phyloP scores from a whole-genome alignment of 1,140 invertebrate genomes.

The Drosophila novamexicana region DNA sequence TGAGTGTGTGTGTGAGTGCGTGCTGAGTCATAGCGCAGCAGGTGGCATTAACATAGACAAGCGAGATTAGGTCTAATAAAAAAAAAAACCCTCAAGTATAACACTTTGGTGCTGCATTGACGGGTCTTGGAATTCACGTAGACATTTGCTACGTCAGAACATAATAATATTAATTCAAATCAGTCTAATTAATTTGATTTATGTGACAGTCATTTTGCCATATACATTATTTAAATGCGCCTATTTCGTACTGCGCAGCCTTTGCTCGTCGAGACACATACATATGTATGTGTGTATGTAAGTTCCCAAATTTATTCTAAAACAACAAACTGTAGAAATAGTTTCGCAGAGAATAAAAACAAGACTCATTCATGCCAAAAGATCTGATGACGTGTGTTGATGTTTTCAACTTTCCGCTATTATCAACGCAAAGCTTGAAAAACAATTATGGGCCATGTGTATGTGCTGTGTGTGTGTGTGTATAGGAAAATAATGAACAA shows the following conservation, averaged over 20 bases:
- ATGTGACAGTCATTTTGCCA: constrained; percentile 20
- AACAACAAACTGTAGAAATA: constrained; percentile 5
- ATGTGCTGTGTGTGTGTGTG: constrained; percentile 11
- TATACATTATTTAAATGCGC: constrained; percentile 21
- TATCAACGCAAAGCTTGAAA: constrained; percentile 67
- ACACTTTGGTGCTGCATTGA: neutral
- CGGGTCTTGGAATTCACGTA: constrained; percentile 14
- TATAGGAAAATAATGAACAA: constrained; percentile 31
- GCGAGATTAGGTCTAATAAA: constrained; percentile 5
- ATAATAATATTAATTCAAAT: neutral
- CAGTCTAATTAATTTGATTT: constrained; percentile 29
- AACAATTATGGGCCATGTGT: constrained; percentile 64
- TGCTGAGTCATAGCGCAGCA: constrained; percentile 26
- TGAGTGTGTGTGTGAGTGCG: neutral
- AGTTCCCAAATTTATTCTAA: neutral
- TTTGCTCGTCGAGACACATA: neutral
- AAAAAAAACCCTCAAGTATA: neutral
- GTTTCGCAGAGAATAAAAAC: constrained; percentile 18
- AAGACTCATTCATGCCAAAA: constrained; percentile 1
- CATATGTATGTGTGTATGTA: too few species aligned
- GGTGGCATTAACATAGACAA: constrained; percentile 12
- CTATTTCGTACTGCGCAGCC: constrained; percentile 6
- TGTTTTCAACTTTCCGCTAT: constrained; percentile 61
- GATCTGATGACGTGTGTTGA: constrained; percentile 63
- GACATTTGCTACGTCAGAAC: constrained; percentile 26